phyloP scores from a whole-genome alignment of 2,888 invertebrate genomes.

The Morpho achilles region DNA sequence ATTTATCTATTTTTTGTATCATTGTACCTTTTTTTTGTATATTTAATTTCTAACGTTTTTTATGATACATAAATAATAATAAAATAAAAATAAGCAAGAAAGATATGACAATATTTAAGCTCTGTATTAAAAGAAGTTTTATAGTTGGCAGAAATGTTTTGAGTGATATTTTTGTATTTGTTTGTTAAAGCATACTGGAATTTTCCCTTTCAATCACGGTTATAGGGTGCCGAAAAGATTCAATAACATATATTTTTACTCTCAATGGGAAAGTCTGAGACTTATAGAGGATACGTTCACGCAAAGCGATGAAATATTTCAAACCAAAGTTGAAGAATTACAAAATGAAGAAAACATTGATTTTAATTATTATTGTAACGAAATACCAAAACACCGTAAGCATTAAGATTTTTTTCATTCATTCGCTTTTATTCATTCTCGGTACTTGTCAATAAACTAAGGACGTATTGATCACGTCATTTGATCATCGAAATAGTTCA shows the following conservation, averaged over 20 bases:
- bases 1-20: too few relatives aligned
- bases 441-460: too few relatives aligned
- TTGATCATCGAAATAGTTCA: too few relatives aligned
- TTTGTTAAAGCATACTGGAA: slow-evolving; percentile 38
- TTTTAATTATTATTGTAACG: slow-evolving; percentile 40
- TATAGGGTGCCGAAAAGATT: slow-evolving; percentile 37
- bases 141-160: neutral
- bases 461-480: too few relatives aligned
- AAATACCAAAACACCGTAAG: slow-evolving; percentile 33
- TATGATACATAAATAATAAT: too few relatives aligned
- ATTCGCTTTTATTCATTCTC: neutral
- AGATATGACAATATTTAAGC: too few relatives aligned
- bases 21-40: too few relatives aligned
- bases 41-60: too few relatives aligned
- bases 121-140: too few relatives aligned
- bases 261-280: slow-evolving; percentile 59
- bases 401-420: neutral
- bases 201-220: slow-evolving; percentile 45
- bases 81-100: too few relatives aligned
- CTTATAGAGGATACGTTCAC: slow-evolving; percentile 41
- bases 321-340: slow-evolving; percentile 38
- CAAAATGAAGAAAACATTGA: slow-evolving; percentile 46
- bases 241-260: slow-evolving; percentile 41
- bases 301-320: slow-evolving; percentile 44
- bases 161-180: neutral